Evolutionary conservation across 2,113 vertebrate genomes (phyloP), one percentile per base, ranked within the genome.

Genomic region (Dryoscopus gambensis): DNA sequence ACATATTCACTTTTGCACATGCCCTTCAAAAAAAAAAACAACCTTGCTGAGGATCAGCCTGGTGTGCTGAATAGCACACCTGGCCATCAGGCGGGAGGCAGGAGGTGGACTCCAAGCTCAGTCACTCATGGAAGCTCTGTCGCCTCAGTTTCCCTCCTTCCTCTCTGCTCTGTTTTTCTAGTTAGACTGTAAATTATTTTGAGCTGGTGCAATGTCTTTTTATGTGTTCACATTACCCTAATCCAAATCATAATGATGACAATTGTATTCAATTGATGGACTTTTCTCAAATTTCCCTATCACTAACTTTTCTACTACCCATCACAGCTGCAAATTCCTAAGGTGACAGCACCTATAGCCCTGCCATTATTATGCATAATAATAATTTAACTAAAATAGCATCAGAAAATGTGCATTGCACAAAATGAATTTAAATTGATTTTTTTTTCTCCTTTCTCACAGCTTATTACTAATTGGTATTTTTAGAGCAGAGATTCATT

Each of bases 371-470:
- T 96, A 94, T 79, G 84, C 69, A 89, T 91, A 94, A 95, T 95
- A 96, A 96, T 94, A 95, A 97, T 91, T 96, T 95, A 93, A 96
- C 93, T 96, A 96, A 96, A 97, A 97, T 91, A 95, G 65, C 94
- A 95, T 91, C 81, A 76, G 87, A 96, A 96, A 96, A 95, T 87
- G 81, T 93, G 89, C 84, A 73, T 89, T 89, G 62, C 87, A 96
- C 81, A 91, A 97, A 95, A 96, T 95, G 94, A 97, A 97, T 96
- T 95, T 94, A 96, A 97, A 96, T 97, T 96, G 95, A 91, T 95
- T 96, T 95, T 93, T 95, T 95, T 88, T 55, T n/a, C 90, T 75
- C 67, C 81, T 63, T 94, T 93, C 91, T 86, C 92, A 88, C 88
- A 88, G 90, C 92, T 95, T 96, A 96, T 95, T 96, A 96, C 96